These are phyloP conservation scores for Cantharis lateralis DNA, from an alignment of 2,888 invertebrate genomes.

Conservation along the genomic window DNA sequence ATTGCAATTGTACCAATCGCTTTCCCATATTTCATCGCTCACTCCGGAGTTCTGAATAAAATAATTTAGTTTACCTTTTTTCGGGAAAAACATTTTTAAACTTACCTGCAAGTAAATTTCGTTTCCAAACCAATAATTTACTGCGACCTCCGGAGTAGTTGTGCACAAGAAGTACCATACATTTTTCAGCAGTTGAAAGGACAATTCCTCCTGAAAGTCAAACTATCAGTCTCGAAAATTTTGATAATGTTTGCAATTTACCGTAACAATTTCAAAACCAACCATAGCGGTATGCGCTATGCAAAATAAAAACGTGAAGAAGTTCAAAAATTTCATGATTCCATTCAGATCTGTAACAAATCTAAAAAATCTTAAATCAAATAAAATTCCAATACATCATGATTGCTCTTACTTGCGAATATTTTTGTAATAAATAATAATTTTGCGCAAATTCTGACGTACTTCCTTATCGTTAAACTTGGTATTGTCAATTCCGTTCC, in stretches of 20 bases:
- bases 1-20: background rate
- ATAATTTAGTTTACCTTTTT: too few relatives aligned
- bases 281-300: background rate
- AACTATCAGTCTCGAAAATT: background rate
- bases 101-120: background rate
- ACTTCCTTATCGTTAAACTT: background rate
- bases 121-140: background rate
- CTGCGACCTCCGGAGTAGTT: background rate
- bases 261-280: background rate
- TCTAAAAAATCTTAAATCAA: background rate
- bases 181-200: background rate
- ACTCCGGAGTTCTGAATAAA: background rate
- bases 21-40: background rate
- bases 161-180: background rate
- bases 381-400: background rate
- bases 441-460: background rate
- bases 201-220: background rate
- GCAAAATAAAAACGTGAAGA: background rate
- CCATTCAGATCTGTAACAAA: background rate
- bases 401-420: background rate
- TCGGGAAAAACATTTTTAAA: background rate
- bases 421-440: background rate
- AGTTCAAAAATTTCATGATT: background rate
- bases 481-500: too few relatives aligned
- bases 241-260: background rate